These are phyloP conservation scores for Stigmatopora argus DNA, from an alignment of 2,113 vertebrate genomes.

Conservation along the genomic window DNA sequence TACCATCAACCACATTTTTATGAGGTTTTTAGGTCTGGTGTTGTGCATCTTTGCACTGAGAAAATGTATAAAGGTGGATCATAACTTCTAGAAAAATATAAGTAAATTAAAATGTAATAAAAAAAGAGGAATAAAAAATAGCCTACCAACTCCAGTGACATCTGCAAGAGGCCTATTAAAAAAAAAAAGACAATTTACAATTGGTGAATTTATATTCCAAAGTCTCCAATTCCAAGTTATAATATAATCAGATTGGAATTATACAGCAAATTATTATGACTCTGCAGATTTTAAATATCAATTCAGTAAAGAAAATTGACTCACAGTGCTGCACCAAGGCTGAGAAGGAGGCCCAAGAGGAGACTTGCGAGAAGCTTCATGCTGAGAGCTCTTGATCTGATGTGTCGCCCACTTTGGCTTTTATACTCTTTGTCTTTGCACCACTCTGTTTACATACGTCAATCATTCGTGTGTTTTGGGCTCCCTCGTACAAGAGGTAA, in stretches of 20 bases:
- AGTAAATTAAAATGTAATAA: too few species aligned
- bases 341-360: conserved; percentile 39
- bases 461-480: not conserved
- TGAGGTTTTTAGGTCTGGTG: not conserved
- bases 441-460: not conserved
- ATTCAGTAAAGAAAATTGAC: not conserved
- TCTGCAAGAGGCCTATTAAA: conserved; percentile 29
- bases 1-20: not conserved
- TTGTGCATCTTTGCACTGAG: not conserved
- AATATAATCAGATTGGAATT: not conserved
- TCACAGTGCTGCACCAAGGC: conserved; percentile 55
- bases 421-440: not conserved
- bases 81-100: not conserved
- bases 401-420: not conserved
- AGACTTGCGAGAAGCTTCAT: conserved; percentile 55
- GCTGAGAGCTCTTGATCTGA: conserved; percentile 18
- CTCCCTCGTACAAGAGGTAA: too few species aligned
- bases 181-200: not conserved
- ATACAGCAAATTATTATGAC: not conserved
- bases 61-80: not conserved
- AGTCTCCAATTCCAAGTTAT: not conserved
- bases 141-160: conserved; percentile 33
- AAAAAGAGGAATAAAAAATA: not conserved
- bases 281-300: not conserved
- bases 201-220: not conserved